Conservation (phyloP, 2,113 vertebrate species). For the Erythrocebus patas region DNA sequence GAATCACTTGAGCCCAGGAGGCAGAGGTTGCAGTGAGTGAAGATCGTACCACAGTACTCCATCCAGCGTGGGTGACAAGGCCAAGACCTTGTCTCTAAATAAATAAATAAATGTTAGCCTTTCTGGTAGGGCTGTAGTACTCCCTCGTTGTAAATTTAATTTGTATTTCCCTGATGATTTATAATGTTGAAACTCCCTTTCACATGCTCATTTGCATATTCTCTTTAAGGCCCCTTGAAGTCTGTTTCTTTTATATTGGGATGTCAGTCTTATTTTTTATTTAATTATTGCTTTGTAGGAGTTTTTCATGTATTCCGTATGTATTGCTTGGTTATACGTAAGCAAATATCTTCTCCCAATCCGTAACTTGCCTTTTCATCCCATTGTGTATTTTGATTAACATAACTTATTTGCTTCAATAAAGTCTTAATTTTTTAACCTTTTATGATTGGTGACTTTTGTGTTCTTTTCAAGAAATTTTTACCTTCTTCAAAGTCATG, state of each 20-base stretch:
- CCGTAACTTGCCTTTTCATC: neutral
- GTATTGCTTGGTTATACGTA: neutral
- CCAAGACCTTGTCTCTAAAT: too few relatives aligned
- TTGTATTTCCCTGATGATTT: constrained; percentile 28
- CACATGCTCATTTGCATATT: constrained; percentile 1
- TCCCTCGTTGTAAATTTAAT: constrained; percentile 27
- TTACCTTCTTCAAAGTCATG: neutral
- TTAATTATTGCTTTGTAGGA: neutral
- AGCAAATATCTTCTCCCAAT: neutral
- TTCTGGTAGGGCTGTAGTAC: neutral
- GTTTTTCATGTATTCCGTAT: neutral
- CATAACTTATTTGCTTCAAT: constrained; percentile 40
- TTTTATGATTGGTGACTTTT: constrained; percentile 9
- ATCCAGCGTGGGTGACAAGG: too few relatives aligned
- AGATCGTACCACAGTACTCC: too few relatives aligned
- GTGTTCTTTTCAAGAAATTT: neutral
- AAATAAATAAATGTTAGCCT: neutral
- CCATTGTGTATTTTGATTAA: constrained; percentile 5
- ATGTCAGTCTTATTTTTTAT: neutral
- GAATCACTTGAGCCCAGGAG: too few relatives aligned
- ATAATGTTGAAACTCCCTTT: constrained; percentile 12
- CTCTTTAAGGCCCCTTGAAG: neutral
- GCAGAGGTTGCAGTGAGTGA: too few relatives aligned
- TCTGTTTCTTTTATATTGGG: neutral
- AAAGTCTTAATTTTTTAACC: neutral